phyloP scores from a whole-genome alignment of 2,113 vertebrate genomes.

The Ursus arctos region DNA sequence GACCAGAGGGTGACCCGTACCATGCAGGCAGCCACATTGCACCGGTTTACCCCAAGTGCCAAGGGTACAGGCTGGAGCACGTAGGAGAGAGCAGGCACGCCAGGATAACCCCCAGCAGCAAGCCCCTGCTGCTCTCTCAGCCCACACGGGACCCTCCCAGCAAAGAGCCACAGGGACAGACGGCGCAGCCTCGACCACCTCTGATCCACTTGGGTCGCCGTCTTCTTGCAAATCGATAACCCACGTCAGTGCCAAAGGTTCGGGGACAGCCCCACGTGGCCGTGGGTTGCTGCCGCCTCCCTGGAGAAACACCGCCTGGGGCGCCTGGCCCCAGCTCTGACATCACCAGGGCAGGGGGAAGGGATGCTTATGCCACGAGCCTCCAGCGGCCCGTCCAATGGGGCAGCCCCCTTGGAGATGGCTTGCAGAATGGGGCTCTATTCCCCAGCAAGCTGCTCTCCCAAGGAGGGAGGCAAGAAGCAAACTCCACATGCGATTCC shows the following conservation, averaged over 20 bases:
- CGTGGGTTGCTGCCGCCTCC: not conserved
- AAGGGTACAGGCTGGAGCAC: not conserved
- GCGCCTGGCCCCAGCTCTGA: not conserved
- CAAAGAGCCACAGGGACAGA: not conserved
- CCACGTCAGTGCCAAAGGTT: not conserved
- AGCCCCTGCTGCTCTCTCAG: not conserved
- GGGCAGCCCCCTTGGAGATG: too few species aligned
- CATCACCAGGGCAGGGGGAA: not conserved
- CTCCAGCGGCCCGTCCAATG: not conserved
- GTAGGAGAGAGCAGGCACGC: too few species aligned
- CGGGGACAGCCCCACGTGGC: not conserved
- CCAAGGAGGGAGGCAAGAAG: not conserved
- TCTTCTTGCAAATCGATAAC: not conserved
- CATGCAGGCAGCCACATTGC: not conserved
- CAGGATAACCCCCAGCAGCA: not conserved
- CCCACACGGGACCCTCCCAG: not conserved
- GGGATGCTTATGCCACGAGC: not conserved
- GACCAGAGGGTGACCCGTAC: not conserved
- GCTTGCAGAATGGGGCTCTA: not conserved
- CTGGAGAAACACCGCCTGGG: not conserved
- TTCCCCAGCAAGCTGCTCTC: not conserved
- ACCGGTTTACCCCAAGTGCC: not conserved
- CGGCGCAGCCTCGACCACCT: not conserved
- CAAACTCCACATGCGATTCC: fast-evolving
- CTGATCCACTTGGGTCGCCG: not conserved